Evolutionary conservation across 2,113 vertebrate species (phyloP), one percentile per base, ranked within the genome.

Genomic region (Daphoenositta chrysoptera): DNA sequence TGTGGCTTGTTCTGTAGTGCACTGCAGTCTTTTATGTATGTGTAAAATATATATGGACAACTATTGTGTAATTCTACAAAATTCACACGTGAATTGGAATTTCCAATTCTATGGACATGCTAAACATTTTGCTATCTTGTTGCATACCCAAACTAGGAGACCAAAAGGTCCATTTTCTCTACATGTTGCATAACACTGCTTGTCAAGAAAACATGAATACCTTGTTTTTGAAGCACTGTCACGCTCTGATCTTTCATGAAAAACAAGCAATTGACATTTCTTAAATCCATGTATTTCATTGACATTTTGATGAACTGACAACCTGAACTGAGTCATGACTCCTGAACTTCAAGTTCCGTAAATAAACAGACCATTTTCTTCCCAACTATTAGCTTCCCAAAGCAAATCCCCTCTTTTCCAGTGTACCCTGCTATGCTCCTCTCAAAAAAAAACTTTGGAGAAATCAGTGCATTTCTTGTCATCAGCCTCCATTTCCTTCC

Each of bases 261-360:
- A 90, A 94, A 42, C 72, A 91, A 94, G 69, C 65, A 91, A 93
- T n/a, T 93, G 84, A 73, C 92, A 93, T 95, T 96, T 93, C 57
- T 69, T 50, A 84, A 89, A 89, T 68, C 87, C 39, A 44, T 58
- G 73, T 87, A 87, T 89, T 96, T 89, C 58, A 63, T 9, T 84
- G 90, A 94, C 90, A 93, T 96, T 97, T 97, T 89, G 58, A 77
- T 86, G 76, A 89, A 89, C 86, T 83, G 83, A 83, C 61, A 79
- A 93, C 88, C 91, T 95, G 87, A 60, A 60, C 53, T 20, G 47
- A 92, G 76, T 56, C 40, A 23, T 37, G 45, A 90, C 53, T 94
- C 83, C 61, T 96, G 85, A 94, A 85, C 78, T 93, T 71, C 76
- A 88, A 86, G 57, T 80, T 39, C 33, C 61, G 35, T 44, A 80